Evolutionary conservation across 2,888 invertebrate genomes (phyloP), one percentile per base, ranked within the genome.

Genomic region (Lepeophtheirus nordmannii): DNA sequence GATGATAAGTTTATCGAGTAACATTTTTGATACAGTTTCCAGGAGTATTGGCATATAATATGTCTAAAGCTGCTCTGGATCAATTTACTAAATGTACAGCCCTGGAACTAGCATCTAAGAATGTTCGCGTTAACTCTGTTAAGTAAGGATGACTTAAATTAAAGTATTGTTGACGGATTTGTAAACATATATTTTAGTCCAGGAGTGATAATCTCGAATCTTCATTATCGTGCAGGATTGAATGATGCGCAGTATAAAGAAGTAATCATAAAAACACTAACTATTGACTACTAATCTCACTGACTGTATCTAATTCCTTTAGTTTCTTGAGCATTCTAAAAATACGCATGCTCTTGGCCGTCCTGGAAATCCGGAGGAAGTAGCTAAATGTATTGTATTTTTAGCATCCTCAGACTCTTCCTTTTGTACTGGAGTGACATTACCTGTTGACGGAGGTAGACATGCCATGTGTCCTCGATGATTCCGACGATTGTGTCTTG

Each of bases 361-460:
- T 58, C 84, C 88, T 0, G 94, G 93, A 5, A 78, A 83, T 68
- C 83, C 85, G 0, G 82, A 83, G 10, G 94, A 96, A 78, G 89
- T 94, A 0, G 93, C 97, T 0, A 82, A 83, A 62, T 82, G 89
- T 0, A 93, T 98, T 71, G 85, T 86, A 0, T 98, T 93, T 77
- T 79, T 98, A 67, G 94, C 96, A 0, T 89, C 91, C 69, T 85
- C 87, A 66, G 80, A 85, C 69, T 85, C 91, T 2, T 88, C 87
- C 71, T 94, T 89, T 73, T 89, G 89, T 7, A 97, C 97, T 10
- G 96, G 93, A 5, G 87, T 82, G 8, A 85, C 84, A 67, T 71
- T 98, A 30, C 87, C 92, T 0, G 87, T 96, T 0, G 97, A 97
- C 76, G 97, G 97, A 23, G 97, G 97, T 0, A 81, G 93, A 61